Percentiles rank a stretch among this genome's conserved stretches.
Evolutionary conservation across 2,113 vertebrate species (phyloP).

Genomic region (Plecotus auritus): DNA sequence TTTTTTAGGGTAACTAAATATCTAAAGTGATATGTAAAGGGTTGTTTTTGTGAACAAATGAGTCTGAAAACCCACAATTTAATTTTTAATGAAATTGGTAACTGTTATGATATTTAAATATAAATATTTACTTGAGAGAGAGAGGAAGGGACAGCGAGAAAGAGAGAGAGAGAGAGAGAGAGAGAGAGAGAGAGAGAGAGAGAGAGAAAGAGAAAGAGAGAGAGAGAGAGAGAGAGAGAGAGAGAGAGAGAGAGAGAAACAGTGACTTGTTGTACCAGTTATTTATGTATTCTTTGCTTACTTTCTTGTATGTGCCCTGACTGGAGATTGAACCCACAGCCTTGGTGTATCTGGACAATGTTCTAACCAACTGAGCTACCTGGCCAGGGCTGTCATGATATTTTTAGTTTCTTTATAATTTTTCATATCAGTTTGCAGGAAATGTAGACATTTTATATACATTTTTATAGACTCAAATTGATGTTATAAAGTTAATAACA

Average conservation of each 20-base stretch:
- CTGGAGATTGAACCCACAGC: neutral
- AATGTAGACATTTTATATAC: neutral
- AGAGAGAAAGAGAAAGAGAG: no score
- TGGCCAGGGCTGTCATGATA: neutral
- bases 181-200: no score
- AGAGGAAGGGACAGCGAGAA: neutral
- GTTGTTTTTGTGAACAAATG: neutral
- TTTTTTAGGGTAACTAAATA: neutral
- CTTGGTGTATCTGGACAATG: neutral
- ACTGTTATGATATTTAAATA: neutral
- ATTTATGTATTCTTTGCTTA: neutral
- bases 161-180: no score
- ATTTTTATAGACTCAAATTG: neutral
- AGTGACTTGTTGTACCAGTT: neutral
- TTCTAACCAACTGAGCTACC: neutral
- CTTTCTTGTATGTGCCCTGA: neutral
- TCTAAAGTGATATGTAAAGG: neutral
- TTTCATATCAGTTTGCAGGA: neutral
- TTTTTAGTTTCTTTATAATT: neutral
- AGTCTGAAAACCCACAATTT: neutral
- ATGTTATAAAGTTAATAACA: neutral
- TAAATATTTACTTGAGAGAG: neutral
- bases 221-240: no score
- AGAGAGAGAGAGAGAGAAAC: no score
- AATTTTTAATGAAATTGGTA: neutral